Evolutionary conservation across 2,797 vertebrate species (phyloP).

Genomic region (Phrynocephalus forsythii): DNA sequence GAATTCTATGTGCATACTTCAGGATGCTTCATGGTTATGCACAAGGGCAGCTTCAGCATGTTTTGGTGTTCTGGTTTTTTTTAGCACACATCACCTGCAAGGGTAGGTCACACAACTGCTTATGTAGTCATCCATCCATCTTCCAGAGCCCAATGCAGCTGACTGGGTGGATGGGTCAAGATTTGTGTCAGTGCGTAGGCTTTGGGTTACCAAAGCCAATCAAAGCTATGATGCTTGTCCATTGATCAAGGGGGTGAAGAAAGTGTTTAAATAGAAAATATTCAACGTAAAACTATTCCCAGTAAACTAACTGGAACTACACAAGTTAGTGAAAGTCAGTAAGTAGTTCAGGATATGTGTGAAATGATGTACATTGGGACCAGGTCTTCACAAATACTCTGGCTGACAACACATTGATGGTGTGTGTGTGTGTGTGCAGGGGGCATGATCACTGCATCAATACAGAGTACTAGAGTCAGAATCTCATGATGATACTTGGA

Average conservation of each 20-base stretch:
- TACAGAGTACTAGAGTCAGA: not conserved
- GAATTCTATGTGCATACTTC: not conserved
- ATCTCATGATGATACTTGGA: not conserved
- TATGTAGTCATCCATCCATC: not conserved
- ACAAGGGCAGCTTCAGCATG: no score
- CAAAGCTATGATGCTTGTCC: not conserved
- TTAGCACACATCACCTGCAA: not conserved
- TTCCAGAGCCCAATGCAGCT: not conserved
- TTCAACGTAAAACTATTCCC: constrained; percentile 35
- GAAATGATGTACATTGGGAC: not conserved
- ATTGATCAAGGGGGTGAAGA: no score
- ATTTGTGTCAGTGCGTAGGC: not conserved
- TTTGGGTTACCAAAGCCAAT: not conserved
- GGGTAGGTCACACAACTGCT: not conserved
- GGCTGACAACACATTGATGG: no score
- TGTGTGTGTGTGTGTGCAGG: no score
- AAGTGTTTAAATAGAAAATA: constrained; percentile 47
- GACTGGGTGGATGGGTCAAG: not conserved
- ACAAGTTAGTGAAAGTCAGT: not conserved
- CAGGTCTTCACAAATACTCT: not conserved
- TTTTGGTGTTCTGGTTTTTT: not conserved
- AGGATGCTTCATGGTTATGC: not conserved
- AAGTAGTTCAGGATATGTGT: not conserved
- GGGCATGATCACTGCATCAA: not conserved
- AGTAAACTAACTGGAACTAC: not conserved